Conservation (phyloP, 2,113 vertebrate species). For the Psilopogon haemacephalus region DNA sequence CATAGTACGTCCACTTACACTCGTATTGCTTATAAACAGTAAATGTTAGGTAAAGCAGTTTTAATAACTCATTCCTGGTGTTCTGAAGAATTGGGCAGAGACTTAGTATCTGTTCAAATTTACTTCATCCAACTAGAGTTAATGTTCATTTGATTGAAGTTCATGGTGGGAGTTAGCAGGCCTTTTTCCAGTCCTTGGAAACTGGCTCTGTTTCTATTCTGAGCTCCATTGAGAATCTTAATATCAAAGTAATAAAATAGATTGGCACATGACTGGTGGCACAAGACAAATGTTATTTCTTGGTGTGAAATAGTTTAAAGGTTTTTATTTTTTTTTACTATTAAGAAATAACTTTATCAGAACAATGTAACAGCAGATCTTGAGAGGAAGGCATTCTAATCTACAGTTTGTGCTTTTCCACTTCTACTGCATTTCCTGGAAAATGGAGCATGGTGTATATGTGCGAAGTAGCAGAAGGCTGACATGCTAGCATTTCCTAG, state of each 20-base stretch:
- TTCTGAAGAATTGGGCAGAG: background rate
- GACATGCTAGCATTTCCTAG: background rate
- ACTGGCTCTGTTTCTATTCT: background rate
- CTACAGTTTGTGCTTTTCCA: background rate
- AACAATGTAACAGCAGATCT: background rate
- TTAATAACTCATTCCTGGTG: background rate
- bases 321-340: no score
- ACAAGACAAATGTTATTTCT: background rate
- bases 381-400: background rate
- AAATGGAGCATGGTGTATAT: background rate
- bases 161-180: background rate
- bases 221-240: background rate
- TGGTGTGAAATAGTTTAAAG: background rate
- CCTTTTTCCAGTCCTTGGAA: background rate
- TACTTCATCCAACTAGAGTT: background rate
- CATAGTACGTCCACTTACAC: background rate
- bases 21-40: background rate
- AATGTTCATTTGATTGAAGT: background rate
- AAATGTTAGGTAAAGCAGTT: background rate
- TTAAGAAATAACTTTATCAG: background rate
- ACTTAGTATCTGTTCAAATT: background rate
- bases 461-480: background rate
- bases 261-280: background rate
- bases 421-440: background rate
- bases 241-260: background rate